Evolutionary conservation across 2,113 vertebrate genomes (phyloP).

Genomic region (Menidia beryllina): DNA sequence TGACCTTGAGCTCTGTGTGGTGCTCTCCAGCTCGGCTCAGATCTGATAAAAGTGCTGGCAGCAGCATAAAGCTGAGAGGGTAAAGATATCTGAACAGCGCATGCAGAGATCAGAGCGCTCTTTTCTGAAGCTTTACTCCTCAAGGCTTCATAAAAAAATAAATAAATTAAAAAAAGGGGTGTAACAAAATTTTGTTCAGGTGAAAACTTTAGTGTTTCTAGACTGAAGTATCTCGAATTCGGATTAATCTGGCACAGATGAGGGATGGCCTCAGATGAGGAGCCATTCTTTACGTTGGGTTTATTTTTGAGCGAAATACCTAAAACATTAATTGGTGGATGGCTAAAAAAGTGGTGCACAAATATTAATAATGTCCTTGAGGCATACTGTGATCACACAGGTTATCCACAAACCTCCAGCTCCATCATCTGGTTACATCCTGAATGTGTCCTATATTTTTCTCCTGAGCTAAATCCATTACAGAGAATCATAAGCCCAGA

Average conservation of each 20-base stretch:
- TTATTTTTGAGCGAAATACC: neutral
- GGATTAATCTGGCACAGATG: too few relatives aligned
- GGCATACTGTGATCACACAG: neutral
- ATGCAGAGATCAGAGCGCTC: neutral
- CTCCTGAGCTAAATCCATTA: neutral
- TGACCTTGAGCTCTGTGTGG: slow-evolving; percentile 52
- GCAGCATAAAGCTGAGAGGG: slow-evolving; percentile 17
- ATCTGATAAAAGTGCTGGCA: slow-evolving; percentile 25
- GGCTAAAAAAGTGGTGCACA: neutral
- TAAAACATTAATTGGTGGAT: neutral
- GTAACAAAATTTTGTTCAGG: neutral
- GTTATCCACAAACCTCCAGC: neutral
- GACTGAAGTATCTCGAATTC: neutral
- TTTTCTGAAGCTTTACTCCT: neutral
- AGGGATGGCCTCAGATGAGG: too few relatives aligned
- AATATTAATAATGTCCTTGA: neutral
- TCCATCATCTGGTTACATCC: slow-evolving; percentile 2
- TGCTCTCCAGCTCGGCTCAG: slow-evolving; percentile 9
- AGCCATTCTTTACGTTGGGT: neutral
- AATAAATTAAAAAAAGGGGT: neutral
- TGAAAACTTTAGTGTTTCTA: neutral
- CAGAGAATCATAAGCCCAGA: neutral
- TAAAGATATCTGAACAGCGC: neutral
- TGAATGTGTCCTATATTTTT: neutral
- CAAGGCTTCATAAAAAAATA: neutral